Evolutionary conservation across 1,140 invertebrate species (phyloP).

Genomic region (Bactericera cockerelli): DNA sequence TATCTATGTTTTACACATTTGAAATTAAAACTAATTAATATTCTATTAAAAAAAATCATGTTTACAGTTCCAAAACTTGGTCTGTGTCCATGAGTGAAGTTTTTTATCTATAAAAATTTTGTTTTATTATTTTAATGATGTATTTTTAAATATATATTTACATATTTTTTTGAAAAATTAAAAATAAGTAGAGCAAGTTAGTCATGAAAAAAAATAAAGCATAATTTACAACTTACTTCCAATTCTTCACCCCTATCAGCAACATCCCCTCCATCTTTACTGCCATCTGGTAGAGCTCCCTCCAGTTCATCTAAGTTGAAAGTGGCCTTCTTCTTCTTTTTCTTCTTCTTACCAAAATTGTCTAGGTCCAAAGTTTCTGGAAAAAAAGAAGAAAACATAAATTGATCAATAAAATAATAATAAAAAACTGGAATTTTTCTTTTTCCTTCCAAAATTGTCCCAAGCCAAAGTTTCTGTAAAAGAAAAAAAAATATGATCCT

Average conservation of each 20-base stretch:
- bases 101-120: no score
- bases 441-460: background rate
- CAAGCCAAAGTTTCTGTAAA: background rate
- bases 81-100: no score
- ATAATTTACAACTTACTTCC: slow-evolving; percentile 16
- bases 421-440: background rate
- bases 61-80: no score
- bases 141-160: no score
- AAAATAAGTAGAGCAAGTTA: no score
- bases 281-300: slow-evolving; percentile 45
- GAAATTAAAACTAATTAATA: no score
- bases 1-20: no score
- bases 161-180: no score
- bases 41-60: no score
- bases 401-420: slow-evolving; percentile 13
- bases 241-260: slow-evolving; percentile 22
- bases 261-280: slow-evolving; percentile 32
- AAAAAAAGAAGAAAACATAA: slow-evolving; percentile 27
- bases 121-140: no score
- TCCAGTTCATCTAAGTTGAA: slow-evolving; percentile 69
- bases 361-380: slow-evolving; percentile 54
- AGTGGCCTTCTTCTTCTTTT: slow-evolving; percentile 57
- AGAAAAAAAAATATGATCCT: slow-evolving; percentile 10
- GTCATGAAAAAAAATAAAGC: no score
- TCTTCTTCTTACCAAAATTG: slow-evolving; percentile 71